Evolutionary conservation across 1,140 invertebrate species (phyloP), one percentile per base, ranked within the genome.

Genomic region (Pararge aegeria): DNA sequence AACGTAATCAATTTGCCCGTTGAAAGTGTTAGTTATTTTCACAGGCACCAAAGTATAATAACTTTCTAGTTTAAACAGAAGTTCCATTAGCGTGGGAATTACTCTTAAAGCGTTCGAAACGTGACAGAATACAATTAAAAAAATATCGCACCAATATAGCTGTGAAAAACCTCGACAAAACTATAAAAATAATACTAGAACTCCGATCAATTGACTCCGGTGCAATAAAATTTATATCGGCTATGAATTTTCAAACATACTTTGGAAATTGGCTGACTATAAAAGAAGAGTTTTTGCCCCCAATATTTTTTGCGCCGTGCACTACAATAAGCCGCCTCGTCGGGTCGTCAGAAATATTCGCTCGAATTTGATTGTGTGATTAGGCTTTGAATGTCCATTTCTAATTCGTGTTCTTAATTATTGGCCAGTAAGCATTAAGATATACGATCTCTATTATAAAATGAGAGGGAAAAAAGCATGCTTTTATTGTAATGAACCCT

Each of bases 131-230:
- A 53, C 40, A 53, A 52, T 52, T 48, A 19, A 60, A 53, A 38
- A 52, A 40, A 56, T 49, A 49, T 38, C 16, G 12, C 6, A 12
- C 18, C 15, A 51, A 52, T 52, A 55, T 53, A 57, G 44, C 61
- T 54, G 44, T 64, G 50, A 64, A 59, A 64, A 58, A 56, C 49
- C 24, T 51, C 55, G 55, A 20, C 15, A 34, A 24, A 52, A 18
- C 56, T 30, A 64, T 63, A 63, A 64, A 61, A 64, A 48, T 59
- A 64, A 64, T 59, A 30, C 61, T 57, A 52, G 50, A 63, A 46
- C 27, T 59, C 30, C 58, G 51, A 58, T 30, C 61, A 64, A 64
- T 64, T 49, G 61, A 64, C 61, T 64, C 44, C n/a, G 52, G 21
- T 30, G 27, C 60, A 56, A 62, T 62, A 62, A 62, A 62, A 62